Percentiles rank a stretch among this genome's conserved stretches.
phyloP scores from a whole-genome alignment of 2,113 vertebrate genomes.

The Anhinga rufa region DNA sequence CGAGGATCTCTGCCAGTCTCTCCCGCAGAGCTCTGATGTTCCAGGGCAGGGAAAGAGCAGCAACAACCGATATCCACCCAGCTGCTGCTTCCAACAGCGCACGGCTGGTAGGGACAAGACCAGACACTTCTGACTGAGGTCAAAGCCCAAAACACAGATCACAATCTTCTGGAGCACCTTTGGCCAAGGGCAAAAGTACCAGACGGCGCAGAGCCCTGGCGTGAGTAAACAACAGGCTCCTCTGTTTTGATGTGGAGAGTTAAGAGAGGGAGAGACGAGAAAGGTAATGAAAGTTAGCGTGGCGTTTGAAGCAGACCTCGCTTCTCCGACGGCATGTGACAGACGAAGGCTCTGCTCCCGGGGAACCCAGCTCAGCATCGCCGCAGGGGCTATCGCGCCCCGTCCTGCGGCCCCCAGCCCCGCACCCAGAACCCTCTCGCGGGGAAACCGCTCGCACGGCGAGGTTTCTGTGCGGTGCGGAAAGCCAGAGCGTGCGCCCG shows the following conservation, averaged over 20 bases:
- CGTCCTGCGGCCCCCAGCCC: rapidly evolving
- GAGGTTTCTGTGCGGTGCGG: rapidly evolving
- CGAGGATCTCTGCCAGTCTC: neutral
- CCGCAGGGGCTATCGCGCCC: rapidly evolving
- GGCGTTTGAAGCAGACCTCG: neutral
- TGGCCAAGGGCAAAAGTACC: neutral
- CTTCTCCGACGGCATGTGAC: rapidly evolving
- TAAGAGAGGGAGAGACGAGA: neutral
- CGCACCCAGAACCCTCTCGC: rapidly evolving
- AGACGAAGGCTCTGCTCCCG: rapidly evolving
- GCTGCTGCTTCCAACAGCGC: neutral
- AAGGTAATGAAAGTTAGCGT: rapidly evolving
- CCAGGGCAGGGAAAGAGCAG: neutral
- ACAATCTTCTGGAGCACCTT: neutral
- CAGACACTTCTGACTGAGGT: neutral
- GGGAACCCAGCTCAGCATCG: neutral
- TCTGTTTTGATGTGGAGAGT: neutral
- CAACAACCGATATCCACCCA: rapidly evolving
- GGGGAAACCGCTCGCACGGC: rapidly evolving
- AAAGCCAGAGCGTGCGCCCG: rapidly evolving
- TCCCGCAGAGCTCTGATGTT: neutral
- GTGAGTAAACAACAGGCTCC: rapidly evolving
- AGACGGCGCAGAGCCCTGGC: rapidly evolving
- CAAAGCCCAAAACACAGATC: neutral
- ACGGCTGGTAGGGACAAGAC: rapidly evolving